phyloP scores from a whole-genome alignment of 2,797 vertebrate species.

The Hipposideros larvatus region DNA sequence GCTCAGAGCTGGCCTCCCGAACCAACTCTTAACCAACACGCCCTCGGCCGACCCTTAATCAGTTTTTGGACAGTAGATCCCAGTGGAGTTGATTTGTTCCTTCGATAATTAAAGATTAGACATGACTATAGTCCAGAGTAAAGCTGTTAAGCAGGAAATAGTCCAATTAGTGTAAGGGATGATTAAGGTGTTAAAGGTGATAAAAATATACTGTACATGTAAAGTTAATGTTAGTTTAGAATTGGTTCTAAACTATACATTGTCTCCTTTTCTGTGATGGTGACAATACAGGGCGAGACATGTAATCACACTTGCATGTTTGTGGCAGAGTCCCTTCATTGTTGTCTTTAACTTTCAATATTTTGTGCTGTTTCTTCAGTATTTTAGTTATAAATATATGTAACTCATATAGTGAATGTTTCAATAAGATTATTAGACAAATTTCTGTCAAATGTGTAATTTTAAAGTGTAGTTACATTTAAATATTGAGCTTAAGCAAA shows the following conservation, averaged over 20 bases:
- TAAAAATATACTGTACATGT: not conserved
- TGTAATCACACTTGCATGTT: not conserved
- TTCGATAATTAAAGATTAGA: not conserved
- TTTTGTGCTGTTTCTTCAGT: slow-evolving; percentile 29
- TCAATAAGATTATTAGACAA: not conserved
- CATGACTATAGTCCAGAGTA: not conserved
- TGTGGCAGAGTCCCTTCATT: not conserved
- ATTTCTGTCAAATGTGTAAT: slow-evolving; percentile 45
- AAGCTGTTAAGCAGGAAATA: slow-evolving; percentile 23
- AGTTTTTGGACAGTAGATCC: not conserved
- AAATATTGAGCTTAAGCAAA: slow-evolving; percentile 41
- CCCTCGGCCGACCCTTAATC: not conserved
- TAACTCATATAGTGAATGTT: not conserved
- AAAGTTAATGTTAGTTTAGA: not conserved
- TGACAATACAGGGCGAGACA: not conserved
- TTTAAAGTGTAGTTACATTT: slow-evolving; percentile 48
- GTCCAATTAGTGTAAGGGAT: not conserved
- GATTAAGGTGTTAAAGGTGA: slow-evolving; percentile 42
- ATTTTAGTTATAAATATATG: not conserved
- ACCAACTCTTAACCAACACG: too few relatives aligned
- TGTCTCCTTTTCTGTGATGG: not conserved
- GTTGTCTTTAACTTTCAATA: slow-evolving; percentile 11
- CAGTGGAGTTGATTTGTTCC: slow-evolving; percentile 6
- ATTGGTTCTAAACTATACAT: not conserved
- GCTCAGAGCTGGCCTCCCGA: too few relatives aligned